Evolutionary conservation across 2,797 vertebrate genomes (phyloP), one percentile per base, ranked within the genome.

Genomic region (Siniperca scherzeri): DNA sequence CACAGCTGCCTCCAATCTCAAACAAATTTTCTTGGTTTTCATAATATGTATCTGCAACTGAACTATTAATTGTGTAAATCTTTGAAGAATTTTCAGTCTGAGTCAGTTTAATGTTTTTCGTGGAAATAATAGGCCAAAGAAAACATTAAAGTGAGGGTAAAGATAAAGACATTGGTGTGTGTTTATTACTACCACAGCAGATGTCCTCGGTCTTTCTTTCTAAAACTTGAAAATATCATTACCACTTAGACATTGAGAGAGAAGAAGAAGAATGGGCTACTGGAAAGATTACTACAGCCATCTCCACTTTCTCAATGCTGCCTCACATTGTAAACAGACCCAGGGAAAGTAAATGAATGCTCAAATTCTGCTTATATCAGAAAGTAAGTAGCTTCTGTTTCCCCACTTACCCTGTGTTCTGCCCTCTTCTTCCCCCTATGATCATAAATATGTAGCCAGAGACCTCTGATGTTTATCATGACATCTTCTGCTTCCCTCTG

Each of bases 401-500:
- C 59, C 30, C 60, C 68, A 61, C 74, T 70, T 27, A 36, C 17
- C 12, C 36, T 6, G 19, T 73, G 22, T 77, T 57, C 61, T 73
- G 50, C 40, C 73, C 42, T 40, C 75, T 30, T 70, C 44, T n/a
- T 57, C 30, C 27, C 1, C 36, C 17, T 40, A 19, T 75, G 68
- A 82, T 86, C 72, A 85, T 71, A 91, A 90, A 91, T 88, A 88
- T 77, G 78, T 78, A 91, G 87, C 66, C 53, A 38, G 65, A 90
- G 88, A 92, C 88, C 87, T 81, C 65, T 75, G 77, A 92, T 90
- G 91, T 89, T 93, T 93, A 91, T 94, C 72, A 44, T 90, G 92
- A 94, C 92, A 94, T 91, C 83, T 80, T 91, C 78, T 25, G 48
- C 80, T 90, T 91, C 87, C 81, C 77, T 86, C 88, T 91, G 91